Conservation (phyloP, 2,888 invertebrate species). For the Drosophila austrosaltans region DNA sequence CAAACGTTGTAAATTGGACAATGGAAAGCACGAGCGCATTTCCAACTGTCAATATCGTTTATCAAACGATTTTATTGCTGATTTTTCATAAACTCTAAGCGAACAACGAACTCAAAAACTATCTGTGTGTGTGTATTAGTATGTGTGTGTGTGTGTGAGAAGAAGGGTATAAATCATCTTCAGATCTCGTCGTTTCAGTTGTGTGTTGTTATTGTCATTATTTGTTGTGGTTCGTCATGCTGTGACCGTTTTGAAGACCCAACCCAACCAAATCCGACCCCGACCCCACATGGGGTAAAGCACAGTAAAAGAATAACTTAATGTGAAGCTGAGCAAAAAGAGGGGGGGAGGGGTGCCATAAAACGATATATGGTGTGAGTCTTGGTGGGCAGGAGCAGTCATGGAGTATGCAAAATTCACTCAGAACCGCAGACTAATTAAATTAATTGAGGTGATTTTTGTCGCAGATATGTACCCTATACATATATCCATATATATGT, state of each 20-base stretch:
- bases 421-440: conserved; percentile 76
- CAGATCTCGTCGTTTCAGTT: conserved; percentile 43
- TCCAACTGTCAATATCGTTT: conserved; percentile 70
- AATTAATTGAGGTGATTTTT: conserved; percentile 79
- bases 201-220: conserved; percentile 48
- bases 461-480: conserved; percentile 53
- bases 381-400: not conserved
- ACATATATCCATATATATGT: conserved; percentile 14
- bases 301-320: conserved; percentile 9
- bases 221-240: conserved; percentile 60
- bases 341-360: not conserved
- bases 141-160: conserved; percentile 17
- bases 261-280: conserved; percentile 1
- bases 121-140: not conserved
- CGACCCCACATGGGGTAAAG: conserved; percentile 30
- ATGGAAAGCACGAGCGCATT: conserved; percentile 30
- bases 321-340: not conserved
- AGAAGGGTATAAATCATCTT: conserved; percentile 64
- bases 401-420: conserved; percentile 22
- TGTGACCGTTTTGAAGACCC: conserved; percentile 53
- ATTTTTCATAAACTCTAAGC: conserved; percentile 63
- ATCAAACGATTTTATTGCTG: conserved; percentile 62
- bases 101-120: conserved; percentile 36
- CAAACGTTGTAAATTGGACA: conserved; percentile 48
- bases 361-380: not conserved